phyloP scores from a whole-genome alignment of 2,888 invertebrate species.

The Tenthredo scrophulariae region DNA sequence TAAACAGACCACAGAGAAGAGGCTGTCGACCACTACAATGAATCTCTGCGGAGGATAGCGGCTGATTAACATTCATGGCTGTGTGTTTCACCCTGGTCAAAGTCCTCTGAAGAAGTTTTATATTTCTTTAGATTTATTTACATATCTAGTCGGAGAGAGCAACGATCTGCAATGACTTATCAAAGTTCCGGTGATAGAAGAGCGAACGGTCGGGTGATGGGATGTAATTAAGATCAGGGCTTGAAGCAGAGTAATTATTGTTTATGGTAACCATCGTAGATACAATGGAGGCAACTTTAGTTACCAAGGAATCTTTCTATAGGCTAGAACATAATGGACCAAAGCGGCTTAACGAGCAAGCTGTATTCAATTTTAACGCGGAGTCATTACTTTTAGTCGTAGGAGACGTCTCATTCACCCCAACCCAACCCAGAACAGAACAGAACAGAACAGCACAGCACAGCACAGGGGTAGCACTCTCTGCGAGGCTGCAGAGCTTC shows the following conservation, averaged over 20 bases:
- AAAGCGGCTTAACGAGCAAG: conserved; percentile 69
- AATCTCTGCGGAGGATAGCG: conserved; percentile 15
- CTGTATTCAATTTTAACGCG: conserved; percentile 72
- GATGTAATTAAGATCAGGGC: conserved; percentile 62
- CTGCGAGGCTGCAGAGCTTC: neutral
- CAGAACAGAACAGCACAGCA: neutral
- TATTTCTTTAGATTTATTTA: neutral
- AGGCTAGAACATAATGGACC: conserved; percentile 65
- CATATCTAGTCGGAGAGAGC: neutral
- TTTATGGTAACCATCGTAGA: conserved; percentile 63
- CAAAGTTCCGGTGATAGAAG: neutral
- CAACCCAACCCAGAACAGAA: neutral
- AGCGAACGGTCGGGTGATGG: neutral
- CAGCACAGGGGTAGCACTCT: neutral
- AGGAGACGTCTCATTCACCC: conserved; percentile 42
- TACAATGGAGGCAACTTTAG: conserved; percentile 63
- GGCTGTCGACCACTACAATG: neutral
- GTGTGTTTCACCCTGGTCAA: neutral
- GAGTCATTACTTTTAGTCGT: conserved; percentile 66
- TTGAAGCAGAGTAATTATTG: conserved; percentile 66
- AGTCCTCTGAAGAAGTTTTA: neutral
- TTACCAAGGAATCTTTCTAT: conserved; percentile 52
- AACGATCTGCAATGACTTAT: neutral
- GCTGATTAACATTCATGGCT: conserved; percentile 2
- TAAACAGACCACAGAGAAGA: conserved; percentile 8